Conservation (phyloP, 2,888 invertebrate genomes). For the Netelia melanura region DNA sequence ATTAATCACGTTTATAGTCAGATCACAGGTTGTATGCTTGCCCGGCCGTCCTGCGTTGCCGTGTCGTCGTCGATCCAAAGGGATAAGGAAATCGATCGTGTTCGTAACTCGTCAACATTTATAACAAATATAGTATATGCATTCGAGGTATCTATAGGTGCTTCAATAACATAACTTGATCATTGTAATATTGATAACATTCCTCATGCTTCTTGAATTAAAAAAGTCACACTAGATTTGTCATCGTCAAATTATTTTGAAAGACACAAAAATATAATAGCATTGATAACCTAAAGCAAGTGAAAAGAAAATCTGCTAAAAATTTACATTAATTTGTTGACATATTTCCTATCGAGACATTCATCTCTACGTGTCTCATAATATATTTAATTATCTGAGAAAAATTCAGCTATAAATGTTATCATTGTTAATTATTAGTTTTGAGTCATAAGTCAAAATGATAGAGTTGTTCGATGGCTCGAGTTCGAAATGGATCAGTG, state of each 20-base stretch:
- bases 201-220: no score
- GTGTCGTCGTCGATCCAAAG: constrained; percentile 66
- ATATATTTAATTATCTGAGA: not conserved
- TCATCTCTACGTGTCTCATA: no score
- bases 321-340: no score
- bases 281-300: no score
- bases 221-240: no score
- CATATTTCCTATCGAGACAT: no score
- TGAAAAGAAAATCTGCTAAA: no score
- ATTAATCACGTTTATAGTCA: constrained; percentile 76
- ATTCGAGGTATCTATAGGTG: not conserved
- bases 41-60: constrained; percentile 74
- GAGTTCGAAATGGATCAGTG: not conserved
- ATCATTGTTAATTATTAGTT: not conserved
- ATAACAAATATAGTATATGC: not conserved
- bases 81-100: not conserved
- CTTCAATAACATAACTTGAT: not conserved
- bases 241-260: no score
- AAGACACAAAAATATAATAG: no score
- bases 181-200: no score
- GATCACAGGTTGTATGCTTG: constrained; percentile 73
- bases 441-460: not conserved
- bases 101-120: not conserved
- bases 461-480: not conserved
- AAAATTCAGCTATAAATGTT: not conserved